Evolutionary conservation across 2,888 invertebrate genomes (phyloP).

Genomic region (Cataglyphis rosenhaueri): DNA sequence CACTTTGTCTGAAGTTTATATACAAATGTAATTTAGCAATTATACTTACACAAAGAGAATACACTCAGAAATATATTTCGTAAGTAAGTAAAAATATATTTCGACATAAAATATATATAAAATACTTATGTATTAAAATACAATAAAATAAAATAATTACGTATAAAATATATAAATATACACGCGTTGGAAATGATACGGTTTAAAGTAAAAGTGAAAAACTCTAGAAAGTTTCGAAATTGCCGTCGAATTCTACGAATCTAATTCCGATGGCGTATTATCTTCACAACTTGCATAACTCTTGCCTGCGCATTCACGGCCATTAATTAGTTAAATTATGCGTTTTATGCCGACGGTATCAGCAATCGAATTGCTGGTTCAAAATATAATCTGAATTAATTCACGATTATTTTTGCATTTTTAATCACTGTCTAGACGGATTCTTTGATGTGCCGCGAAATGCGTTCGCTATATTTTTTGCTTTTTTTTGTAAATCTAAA

Average conservation of each 20-base stretch:
- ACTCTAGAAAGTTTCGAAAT: background rate
- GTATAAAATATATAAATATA: no score
- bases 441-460: constrained; percentile 34
- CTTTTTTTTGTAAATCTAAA: background rate
- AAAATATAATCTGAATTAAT: constrained; percentile 52
- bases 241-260: background rate
- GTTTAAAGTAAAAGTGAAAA: background rate
- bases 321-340: constrained; percentile 56
- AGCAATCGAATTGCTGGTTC: constrained; percentile 37
- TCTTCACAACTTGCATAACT: constrained; percentile 45
- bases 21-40: no score
- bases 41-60: no score
- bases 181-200: background rate
- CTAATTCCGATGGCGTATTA: background rate
- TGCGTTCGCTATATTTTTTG: background rate
- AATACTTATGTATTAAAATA: no score
- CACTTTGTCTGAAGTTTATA: no score
- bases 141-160: no score
- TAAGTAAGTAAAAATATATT: no score
- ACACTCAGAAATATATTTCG: no score
- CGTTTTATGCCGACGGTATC: constrained; percentile 34
- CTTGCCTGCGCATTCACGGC: background rate
- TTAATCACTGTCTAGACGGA: constrained; percentile 13
- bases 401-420: constrained; percentile 49
- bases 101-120: no score